Evolutionary conservation across 2,113 vertebrate genomes (phyloP).

Genomic region (Microtus oregoni): DNA sequence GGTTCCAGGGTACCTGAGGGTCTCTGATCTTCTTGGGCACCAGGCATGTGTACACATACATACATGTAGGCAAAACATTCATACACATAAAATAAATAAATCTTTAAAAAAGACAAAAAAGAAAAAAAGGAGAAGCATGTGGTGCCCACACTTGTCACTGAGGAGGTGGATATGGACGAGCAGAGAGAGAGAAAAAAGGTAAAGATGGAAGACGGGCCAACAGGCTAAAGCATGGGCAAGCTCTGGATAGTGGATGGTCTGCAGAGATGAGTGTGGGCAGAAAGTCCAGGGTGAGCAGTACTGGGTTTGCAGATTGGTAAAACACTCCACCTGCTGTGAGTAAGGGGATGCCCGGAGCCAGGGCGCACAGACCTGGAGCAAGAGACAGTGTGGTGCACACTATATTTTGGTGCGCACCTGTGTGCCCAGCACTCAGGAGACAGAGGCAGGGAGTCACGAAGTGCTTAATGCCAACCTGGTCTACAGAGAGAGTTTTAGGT

Average conservation of each 20-base stretch:
- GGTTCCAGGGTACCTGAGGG: neutral
- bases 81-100: neutral
- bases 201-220: too few species aligned
- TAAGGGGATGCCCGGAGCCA: neutral
- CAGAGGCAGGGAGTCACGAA: neutral
- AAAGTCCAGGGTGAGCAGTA: too few species aligned
- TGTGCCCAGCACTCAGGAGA: neutral
- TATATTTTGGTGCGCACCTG: too few species aligned
- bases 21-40: neutral
- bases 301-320: neutral
- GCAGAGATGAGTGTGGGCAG: neutral
- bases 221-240: neutral
- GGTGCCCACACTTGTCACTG: neutral
- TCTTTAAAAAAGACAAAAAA: neutral
- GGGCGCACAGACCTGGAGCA: neutral
- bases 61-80: too few species aligned
- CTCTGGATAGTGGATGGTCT: fast-evolving
- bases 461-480: neutral
- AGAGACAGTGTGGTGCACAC: fast-evolving
- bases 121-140: neutral
- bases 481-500: neutral
- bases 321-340: neutral
- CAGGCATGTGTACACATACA: neutral
- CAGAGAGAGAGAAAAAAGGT: neutral
- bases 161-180: neutral